Percentiles rank a stretch among this genome's conserved stretches.
Conservation (phyloP, 2,888 invertebrate species). For the Allolobophora icterica region DNA sequence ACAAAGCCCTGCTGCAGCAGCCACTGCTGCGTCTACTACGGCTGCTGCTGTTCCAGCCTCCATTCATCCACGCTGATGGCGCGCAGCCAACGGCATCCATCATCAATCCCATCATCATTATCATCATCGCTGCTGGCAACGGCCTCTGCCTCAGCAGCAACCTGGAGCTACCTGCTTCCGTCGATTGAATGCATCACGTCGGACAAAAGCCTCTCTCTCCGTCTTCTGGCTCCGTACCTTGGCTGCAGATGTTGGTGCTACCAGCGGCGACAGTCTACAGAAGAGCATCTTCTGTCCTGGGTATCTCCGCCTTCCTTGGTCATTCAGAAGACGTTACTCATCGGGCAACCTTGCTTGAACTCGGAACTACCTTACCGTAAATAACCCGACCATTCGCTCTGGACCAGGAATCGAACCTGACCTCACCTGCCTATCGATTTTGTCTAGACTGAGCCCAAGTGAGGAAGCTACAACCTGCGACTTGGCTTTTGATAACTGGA, state of each 20-base stretch:
- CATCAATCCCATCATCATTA: not conserved
- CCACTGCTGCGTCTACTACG: no score
- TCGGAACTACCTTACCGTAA: not conserved
- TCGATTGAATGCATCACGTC: not conserved
- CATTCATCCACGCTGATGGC: not conserved
- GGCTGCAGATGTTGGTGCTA: not conserved
- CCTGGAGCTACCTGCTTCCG: not conserved
- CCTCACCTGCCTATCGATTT: not conserved
- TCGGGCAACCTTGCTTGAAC: not conserved
- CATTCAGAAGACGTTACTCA: not conserved
- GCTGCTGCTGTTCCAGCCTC: not conserved
- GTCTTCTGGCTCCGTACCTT: not conserved
- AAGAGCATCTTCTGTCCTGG: no score
- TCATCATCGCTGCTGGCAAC: conserved; percentile 5
- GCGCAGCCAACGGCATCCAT: not conserved
- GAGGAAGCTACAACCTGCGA: no score
- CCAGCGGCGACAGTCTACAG: no score
- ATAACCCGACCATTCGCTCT: no score
- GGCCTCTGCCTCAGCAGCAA: not conserved
- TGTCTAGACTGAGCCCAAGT: not conserved
- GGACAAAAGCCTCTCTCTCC: no score
- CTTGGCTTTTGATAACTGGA: no score
- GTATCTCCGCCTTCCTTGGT: no score
- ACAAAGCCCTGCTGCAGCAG: not conserved
- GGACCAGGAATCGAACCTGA: no score